A percentile compares a stretch with the other conserved stretches of the same genome.
These are phyloP conservation scores for Pseudochirops cupreus DNA, from an alignment of 2,797 vertebrate genomes.

Conservation along the genomic window DNA sequence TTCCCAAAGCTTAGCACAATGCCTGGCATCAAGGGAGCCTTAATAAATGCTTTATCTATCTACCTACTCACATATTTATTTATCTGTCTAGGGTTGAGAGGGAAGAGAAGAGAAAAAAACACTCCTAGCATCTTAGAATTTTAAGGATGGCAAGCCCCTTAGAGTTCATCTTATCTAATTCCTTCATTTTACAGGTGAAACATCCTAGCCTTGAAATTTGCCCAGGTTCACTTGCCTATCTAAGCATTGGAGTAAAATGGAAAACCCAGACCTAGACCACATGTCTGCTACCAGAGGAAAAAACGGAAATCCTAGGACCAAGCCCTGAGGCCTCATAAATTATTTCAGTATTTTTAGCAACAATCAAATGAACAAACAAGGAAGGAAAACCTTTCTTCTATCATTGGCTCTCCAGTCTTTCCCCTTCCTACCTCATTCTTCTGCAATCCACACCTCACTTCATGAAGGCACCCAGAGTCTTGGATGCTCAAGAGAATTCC, in stretches of 20 bases:
- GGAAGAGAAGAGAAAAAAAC: background rate
- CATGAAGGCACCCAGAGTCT: slow-evolving; percentile 12
- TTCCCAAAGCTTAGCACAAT: background rate
- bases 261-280: slow-evolving; percentile 4
- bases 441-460: background rate
- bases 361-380: background rate
- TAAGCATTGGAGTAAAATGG: background rate
- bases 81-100: background rate
- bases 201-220: background rate
- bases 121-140: background rate
- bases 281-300: slow-evolving; percentile 7
- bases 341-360: slow-evolving; percentile 8
- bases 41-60: background rate
- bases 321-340: slow-evolving; percentile 35
- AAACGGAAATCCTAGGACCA: background rate
- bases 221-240: background rate
- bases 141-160: background rate
- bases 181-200: background rate
- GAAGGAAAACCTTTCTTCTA: background rate
- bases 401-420: background rate
- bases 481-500: background rate
- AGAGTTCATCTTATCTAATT: background rate
- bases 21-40: background rate
- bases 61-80: background rate
- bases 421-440: background rate